These are phyloP conservation scores for Lithobates pipiens DNA, from an alignment of 2,797 vertebrate species.

Conservation along the genomic window DNA sequence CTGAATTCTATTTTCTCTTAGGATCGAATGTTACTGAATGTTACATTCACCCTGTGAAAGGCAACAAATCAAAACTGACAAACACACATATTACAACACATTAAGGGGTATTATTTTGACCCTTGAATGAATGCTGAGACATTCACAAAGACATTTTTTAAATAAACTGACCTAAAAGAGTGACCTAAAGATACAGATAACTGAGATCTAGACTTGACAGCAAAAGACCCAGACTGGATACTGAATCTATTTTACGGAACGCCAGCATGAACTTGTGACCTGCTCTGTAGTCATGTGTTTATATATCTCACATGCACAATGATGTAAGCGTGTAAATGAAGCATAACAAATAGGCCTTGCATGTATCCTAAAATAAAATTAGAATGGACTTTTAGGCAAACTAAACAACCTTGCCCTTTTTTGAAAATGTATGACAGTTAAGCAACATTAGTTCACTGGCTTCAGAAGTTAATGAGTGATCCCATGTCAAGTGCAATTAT, in stretches of 20 bases:
- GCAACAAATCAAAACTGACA: no score
- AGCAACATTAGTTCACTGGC: background rate
- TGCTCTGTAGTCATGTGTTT: background rate
- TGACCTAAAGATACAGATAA: no score
- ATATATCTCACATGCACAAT: background rate
- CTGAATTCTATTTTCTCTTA: no score
- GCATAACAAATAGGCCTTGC: background rate
- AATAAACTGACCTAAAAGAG: no score
- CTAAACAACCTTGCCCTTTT: background rate
- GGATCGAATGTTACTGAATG: no score
- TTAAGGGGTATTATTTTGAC: no score
- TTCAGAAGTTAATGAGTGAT: background rate
- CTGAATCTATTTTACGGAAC: background rate
- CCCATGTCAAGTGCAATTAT: slow-evolving; percentile 24
- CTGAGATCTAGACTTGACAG: no score
- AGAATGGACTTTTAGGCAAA: background rate
- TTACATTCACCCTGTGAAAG: no score
- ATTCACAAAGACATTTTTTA: no score
- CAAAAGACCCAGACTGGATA: no score
- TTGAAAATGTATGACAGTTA: background rate
- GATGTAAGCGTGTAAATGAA: background rate
- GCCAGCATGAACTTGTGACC: background rate
- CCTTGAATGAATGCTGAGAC: no score
- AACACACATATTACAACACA: no score
- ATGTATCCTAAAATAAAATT: background rate